Base-by-base conservation (phyloP, 2,888 invertebrate genomes). In the Agriotes lineatus region DNA sequence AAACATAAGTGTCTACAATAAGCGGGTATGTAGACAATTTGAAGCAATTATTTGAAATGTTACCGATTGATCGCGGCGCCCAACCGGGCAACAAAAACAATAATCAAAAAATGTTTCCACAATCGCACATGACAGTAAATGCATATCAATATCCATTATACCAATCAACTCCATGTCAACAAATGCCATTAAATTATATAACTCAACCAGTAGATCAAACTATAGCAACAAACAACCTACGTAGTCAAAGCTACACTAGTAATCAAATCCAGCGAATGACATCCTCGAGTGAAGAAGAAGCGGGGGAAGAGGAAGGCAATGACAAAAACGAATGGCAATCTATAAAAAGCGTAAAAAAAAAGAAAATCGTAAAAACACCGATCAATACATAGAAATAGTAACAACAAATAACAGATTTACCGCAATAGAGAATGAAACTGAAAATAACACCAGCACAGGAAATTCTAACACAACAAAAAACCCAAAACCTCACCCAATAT, bases 401-500 rank as follows among this genome's bases (percentile, higher is more conserved):
- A 20, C 20, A 48, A 48, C 48, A 48, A 52, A 25, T 30, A 52
- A 52, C 30, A 52, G 25, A 52, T 52, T 52, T 52, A 12, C 30
- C 25, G 12, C 52, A 30, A 14, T 52, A 52, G 52, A 30, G 30
- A 30, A 52, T 52, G 30, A 1, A 9, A 25, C 52, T 30, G n/a
- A 52, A 25, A 52, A 52, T 52, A 52, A 52, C 30, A 52, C 30
- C n/a, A 52, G 30, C 30, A 10, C 5, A 52, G 16, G 12, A 52
- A 30, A n/a, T n/a, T n/a, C n/a, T n/a, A 45, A 45, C 45, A 10
- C 48, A 16, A 20, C 48, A 56, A 37, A 67, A 48, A 56, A 62
- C 64, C 6, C 69, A 69, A n/a, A 58, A 37, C 5, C 37, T 37
- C 37, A 5, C 37, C 37, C 67, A 37, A 65, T 72, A n/a, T 70